These are phyloP conservation scores for Motacilla alba DNA, from an alignment of 2,113 vertebrate species.

Conservation along the genomic window DNA sequence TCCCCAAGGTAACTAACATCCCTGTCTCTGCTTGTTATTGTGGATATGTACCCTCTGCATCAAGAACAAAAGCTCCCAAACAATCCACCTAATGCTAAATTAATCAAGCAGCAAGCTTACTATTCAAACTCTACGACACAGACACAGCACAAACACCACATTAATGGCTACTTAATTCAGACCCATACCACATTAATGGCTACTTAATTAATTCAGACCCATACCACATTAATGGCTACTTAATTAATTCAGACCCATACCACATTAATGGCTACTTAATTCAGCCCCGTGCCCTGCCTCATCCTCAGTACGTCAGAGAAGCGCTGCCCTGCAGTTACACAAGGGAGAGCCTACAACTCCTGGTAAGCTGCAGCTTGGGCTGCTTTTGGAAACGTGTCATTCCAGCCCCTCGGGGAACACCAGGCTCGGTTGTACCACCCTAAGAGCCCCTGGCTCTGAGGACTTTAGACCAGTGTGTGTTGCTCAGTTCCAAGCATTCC, in stretches of 20 bases:
- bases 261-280: neutral
- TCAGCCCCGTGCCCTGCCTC: neutral
- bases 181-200: neutral
- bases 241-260: neutral
- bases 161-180: neutral
- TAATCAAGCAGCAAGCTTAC: neutral
- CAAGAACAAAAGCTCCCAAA: neutral
- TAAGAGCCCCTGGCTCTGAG: neutral
- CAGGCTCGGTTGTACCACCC: neutral
- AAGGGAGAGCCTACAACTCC: neutral
- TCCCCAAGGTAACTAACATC: neutral
- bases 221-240: neutral
- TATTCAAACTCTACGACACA: neutral
- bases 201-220: neutral
- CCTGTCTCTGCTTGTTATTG: neutral
- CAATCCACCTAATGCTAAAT: neutral
- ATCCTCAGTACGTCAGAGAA: neutral
- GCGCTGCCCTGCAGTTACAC: neutral
- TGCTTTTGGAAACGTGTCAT: neutral
- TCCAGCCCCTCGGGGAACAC: neutral
- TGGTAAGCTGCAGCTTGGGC: neutral
- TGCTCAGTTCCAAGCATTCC: constrained; percentile 69
- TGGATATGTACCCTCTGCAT: neutral
- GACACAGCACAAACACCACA: neutral
- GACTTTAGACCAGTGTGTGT: neutral